A percentile compares a stretch with the other conserved stretches of the same genome.
phyloP scores from a whole-genome alignment of 2,888 invertebrate species.

The Phlogophora meticulosa region DNA sequence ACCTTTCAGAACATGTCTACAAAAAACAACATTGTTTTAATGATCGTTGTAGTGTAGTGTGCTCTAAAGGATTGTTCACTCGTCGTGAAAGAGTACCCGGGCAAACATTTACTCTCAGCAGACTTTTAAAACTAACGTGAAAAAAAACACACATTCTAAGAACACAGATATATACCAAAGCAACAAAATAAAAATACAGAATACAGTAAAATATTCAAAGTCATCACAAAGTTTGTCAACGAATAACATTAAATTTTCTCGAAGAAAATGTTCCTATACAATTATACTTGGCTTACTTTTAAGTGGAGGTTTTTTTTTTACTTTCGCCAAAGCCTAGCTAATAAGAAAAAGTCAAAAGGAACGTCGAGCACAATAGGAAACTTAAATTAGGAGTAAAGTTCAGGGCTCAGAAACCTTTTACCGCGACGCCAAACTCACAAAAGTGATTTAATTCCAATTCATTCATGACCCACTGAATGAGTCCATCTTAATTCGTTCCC shows the following conservation, averaged over 20 bases:
- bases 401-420: conserved; percentile 65
- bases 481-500: conserved; percentile 68
- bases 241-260: conserved; percentile 23
- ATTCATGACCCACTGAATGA: conserved; percentile 69
- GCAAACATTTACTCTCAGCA: conserved; percentile 26
- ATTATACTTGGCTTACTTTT: conserved; percentile 46
- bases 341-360: conserved; percentile 54
- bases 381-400: conserved; percentile 63
- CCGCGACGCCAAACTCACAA: conserved; percentile 66
- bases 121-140: conserved; percentile 28
- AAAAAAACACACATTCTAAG: conserved; percentile 8
- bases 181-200: conserved; percentile 23
- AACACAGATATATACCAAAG: neutral
- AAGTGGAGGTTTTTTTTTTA: conserved; percentile 21
- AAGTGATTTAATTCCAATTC: conserved; percentile 71
- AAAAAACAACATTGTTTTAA: conserved; percentile 58
- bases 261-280: conserved; percentile 22
- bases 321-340: conserved; percentile 22
- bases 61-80: conserved; percentile 51
- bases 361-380: conserved; percentile 56
- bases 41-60: conserved; percentile 44
- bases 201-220: conserved; percentile 43
- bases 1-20: conserved; percentile 19
- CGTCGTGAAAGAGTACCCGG: conserved; percentile 26
- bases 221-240: conserved; percentile 39